A percentile compares a stretch with the other conserved stretches of the same genome.
phyloP scores from a whole-genome alignment of 2,797 vertebrate genomes.

The Anisognathus igniventris region DNA sequence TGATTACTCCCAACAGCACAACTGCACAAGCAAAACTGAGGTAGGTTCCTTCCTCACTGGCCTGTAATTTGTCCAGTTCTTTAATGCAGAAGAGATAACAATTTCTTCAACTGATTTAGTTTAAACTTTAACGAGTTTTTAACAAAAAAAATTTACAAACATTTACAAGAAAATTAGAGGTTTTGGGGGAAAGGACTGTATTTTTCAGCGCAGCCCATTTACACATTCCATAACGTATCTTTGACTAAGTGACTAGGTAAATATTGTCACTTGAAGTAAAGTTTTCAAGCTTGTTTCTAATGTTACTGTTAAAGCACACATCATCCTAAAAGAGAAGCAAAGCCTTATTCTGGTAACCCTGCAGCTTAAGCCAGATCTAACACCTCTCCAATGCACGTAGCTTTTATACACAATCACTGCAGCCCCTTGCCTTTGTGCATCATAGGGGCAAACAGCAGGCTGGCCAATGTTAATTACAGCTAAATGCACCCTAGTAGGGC shows the following conservation, averaged over 20 bases:
- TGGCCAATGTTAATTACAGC: not conserved
- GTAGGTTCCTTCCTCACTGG: not conserved
- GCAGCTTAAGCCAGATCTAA: not conserved
- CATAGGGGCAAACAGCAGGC: not conserved
- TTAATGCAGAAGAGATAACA: not conserved
- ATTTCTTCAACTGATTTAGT: not conserved
- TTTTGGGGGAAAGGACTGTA: rapidly evolving
- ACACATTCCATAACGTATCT: not conserved
- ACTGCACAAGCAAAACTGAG: not conserved
- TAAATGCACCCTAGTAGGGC: not conserved
- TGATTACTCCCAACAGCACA: not conserved
- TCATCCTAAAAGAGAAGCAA: not conserved
- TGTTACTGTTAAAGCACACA: not conserved
- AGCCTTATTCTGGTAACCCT: not conserved
- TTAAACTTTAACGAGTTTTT: not conserved
- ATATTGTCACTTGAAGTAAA: not conserved
- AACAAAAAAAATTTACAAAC: not conserved
- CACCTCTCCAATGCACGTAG: not conserved
- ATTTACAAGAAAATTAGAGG: not conserved
- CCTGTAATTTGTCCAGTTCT: not conserved
- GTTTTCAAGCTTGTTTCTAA: not conserved
- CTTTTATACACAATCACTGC: not conserved
- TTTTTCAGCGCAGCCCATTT: not conserved
- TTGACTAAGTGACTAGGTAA: not conserved
- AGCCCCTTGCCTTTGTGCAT: not conserved